phyloP scores from a whole-genome alignment of 1,140 invertebrate genomes.

The Temnothorax curvispinosus region DNA sequence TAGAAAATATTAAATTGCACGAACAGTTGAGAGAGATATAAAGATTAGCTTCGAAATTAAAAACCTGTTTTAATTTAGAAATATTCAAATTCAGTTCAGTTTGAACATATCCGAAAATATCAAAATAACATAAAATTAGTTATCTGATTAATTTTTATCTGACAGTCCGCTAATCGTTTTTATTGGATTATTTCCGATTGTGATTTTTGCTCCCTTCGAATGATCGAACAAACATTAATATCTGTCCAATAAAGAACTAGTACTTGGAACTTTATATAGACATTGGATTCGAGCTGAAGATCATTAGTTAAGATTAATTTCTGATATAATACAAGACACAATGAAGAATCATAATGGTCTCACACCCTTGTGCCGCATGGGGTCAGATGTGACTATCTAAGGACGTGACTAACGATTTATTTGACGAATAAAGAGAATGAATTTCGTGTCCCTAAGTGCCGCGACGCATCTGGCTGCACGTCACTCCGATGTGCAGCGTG shows the following conservation, averaged over 20 bases:
- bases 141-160: background rate
- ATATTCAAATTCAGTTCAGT: background rate
- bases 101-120: background rate
- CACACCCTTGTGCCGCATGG: background rate
- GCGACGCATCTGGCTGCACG: constrained; percentile 4
- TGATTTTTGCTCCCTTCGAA: background rate
- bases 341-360: background rate
- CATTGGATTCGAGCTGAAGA: background rate
- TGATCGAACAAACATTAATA: background rate
- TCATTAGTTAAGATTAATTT: background rate
- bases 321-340: background rate
- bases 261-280: background rate
- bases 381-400: background rate
- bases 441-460: background rate
- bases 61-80: background rate
- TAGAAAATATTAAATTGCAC: background rate
- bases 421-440: background rate
- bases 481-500: background rate
- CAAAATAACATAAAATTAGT: background rate
- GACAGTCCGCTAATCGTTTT: background rate
- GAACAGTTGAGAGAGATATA: background rate
- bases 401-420: background rate
- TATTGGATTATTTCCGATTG: background rate
- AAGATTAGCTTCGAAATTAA: constrained; percentile 12
- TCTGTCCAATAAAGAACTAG: background rate